phyloP scores from a whole-genome alignment of 2,888 invertebrate species.

The Agrochola lychnidis region DNA sequence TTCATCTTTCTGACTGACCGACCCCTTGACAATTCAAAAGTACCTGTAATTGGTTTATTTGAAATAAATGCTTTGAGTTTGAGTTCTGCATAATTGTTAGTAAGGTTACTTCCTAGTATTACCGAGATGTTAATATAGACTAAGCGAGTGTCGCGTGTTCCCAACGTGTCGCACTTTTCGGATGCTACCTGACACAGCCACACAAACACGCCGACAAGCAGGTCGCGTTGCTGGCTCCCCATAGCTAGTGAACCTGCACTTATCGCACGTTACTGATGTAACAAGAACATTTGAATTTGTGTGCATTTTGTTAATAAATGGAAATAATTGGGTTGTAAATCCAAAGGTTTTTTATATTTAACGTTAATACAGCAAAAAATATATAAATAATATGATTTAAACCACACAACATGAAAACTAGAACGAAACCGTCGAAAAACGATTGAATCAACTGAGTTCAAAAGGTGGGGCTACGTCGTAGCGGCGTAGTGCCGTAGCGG shows the following conservation, averaged over 20 bases:
- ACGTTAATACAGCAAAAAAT: neutral
- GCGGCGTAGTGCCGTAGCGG: slow-evolving; percentile 48
- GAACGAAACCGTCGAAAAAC: neutral
- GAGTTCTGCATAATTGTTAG: too few relatives aligned
- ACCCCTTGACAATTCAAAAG: too few relatives aligned
- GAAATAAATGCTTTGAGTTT: too few relatives aligned
- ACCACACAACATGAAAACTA: slow-evolving; percentile 7
- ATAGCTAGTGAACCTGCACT: neutral
- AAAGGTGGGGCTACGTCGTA: slow-evolving; percentile 45
- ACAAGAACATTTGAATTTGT: neutral
- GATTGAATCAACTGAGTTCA: slow-evolving; percentile 34
- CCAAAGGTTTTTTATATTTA: neutral
- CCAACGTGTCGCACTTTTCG: neutral
- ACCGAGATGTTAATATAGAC: neutral
- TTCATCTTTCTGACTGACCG: too few relatives aligned
- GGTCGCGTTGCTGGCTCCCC: neutral
- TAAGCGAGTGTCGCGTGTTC: neutral
- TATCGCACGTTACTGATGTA: neutral
- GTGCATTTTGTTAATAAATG: neutral
- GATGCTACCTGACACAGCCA: neutral
- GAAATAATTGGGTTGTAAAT: neutral
- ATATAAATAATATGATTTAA: slow-evolving; percentile 4
- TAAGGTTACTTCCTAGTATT: neutral
- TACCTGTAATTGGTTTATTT: too few relatives aligned
- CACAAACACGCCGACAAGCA: neutral